Evolutionary conservation across 2,113 vertebrate species (phyloP).

Genomic region (Lepus europaeus): DNA sequence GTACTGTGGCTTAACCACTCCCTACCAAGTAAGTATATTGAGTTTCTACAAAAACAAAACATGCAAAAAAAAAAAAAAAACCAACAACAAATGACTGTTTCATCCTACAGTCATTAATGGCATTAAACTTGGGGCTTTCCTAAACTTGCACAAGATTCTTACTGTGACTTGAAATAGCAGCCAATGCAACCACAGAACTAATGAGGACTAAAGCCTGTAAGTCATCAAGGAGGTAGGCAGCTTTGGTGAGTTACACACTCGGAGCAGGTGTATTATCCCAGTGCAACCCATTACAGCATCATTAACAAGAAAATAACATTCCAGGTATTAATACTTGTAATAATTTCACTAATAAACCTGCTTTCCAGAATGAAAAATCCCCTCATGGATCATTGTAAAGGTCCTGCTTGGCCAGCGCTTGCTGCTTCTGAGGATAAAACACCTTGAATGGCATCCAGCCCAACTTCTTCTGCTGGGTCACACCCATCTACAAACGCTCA

Average conservation of each 20-base stretch:
- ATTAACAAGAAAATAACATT: slow-evolving; percentile 78
- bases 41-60: slow-evolving; percentile 10
- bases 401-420: not conserved
- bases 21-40: not conserved
- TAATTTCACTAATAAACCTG: slow-evolving; percentile 78
- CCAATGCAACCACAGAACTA: not conserved
- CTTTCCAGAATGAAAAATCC: slow-evolving; percentile 72
- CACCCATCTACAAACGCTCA: not conserved
- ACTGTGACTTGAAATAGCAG: not conserved
- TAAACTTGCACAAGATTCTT: not conserved
- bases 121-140: not conserved
- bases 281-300: slow-evolving; percentile 39
- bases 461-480: not conserved
- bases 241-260: accelerated
- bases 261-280: slow-evolving; percentile 31
- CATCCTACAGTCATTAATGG: not conserved
- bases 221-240: accelerated
- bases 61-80: not conserved
- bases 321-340: slow-evolving; percentile 62
- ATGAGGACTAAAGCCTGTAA: not conserved
- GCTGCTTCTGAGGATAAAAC: not conserved
- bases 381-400: slow-evolving; percentile 64
- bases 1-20: not conserved
- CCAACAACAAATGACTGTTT: not conserved
- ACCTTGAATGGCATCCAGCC: not conserved